These are phyloP conservation scores for Ailurus styani DNA, from an alignment of 2,113 vertebrate genomes.

Conservation along the genomic window DNA sequence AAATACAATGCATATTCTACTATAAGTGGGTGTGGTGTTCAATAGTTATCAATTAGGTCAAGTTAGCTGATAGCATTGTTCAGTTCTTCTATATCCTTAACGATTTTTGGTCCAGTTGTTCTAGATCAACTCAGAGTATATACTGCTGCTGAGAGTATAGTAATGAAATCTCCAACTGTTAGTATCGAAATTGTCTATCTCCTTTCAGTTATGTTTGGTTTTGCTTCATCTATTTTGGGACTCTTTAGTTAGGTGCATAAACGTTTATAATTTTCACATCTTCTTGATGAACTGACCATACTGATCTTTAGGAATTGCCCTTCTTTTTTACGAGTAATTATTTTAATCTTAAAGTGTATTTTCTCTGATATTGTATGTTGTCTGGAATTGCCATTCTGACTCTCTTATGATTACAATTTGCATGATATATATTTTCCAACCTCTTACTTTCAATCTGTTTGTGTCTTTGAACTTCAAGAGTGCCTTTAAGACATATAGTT, in stretches of 20 bases:
- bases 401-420: background rate
- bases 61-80: background rate
- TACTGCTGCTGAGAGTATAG: background rate
- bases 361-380: background rate
- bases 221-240: background rate
- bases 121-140: background rate
- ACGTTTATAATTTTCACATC: background rate
- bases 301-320: background rate
- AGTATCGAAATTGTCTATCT: background rate
- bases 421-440: background rate
- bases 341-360: background rate
- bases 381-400: background rate
- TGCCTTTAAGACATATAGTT: background rate
- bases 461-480: background rate
- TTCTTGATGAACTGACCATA: background rate
- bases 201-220: background rate
- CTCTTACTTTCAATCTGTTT: background rate
- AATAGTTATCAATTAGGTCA: background rate
- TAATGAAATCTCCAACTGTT: background rate
- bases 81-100: background rate
- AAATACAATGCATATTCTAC: background rate
- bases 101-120: background rate
- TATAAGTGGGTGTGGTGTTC: background rate
- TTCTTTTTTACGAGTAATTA: background rate
- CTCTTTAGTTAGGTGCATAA: background rate